Evolutionary conservation across 2,113 vertebrate genomes (phyloP), one percentile per base, ranked within the genome.

Genomic region (Sphyrna mokarran): DNA sequence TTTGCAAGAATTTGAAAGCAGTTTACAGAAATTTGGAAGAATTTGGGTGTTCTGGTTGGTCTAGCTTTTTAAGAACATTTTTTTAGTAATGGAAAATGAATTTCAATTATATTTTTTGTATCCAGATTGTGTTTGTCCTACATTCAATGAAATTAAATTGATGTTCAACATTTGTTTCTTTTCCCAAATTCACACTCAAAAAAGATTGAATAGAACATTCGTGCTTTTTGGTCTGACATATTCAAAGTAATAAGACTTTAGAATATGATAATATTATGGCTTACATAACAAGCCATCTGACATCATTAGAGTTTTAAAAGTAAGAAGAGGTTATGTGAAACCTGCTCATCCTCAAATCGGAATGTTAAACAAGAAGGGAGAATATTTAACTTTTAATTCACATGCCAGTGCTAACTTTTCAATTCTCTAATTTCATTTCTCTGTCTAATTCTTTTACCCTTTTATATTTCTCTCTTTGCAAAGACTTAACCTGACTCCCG

Each of bases 171-270:
- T 93, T n/a, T 66, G 89, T 37, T 66, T 37, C 89, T 43, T 68
- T 66, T 68, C n/a, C 33, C 61, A 43, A 83, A 43, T n/a, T 83
- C 37, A 68, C 37, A 43, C 37, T 93, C 89, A 66, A 66, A n/a
- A 66, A 93, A 18, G 63, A 93, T 66, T n/a, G 63, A 93, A 61
- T 93, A 37, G n/a, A 66, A 93, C 61, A 93, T 37, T 93, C 61
- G 61, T 66, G 20, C 33, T 37, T 58, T 54, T 83, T 33, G 18
- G 33, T 66, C 58, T 37, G 63, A 68, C 58, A 22, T 93, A 40
- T 66, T 93, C 89, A 66, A 68, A 89, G n/a, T 66, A 66, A 66
- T 66, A 33, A 61, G 89, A 93, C 61, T 93, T 93, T n/a, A 66
- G n/a, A 66, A 22, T 66, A 7, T 66, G 13, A n/a, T 93, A n/a